Evolutionary conservation across 2,113 vertebrate species (phyloP).

Genomic region (Siphamia tubifer): DNA sequence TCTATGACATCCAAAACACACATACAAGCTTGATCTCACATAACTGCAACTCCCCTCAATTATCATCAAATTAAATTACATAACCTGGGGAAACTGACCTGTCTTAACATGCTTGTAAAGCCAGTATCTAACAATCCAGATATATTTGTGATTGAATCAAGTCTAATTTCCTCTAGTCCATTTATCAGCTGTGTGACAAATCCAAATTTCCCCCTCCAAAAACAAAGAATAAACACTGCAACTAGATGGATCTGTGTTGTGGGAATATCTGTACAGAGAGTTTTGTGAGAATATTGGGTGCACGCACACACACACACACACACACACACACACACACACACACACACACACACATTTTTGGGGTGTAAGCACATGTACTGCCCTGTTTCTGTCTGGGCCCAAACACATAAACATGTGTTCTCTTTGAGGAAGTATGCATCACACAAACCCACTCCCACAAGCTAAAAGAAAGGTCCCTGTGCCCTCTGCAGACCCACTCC

Average conservation of each 20-base stretch:
- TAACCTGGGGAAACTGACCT: conserved; percentile 11
- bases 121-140: conserved; percentile 1
- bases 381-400: neutral
- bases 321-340: too few relatives aligned
- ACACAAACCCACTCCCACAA: conserved; percentile 39
- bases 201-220: conserved; percentile 21
- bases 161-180: conserved; percentile 18
- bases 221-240: conserved; percentile 30
- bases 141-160: conserved; percentile 38
- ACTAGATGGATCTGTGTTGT: conserved; percentile 1
- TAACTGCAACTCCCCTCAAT: neutral
- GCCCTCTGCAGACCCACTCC: conserved; percentile 34
- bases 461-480: conserved; percentile 4
- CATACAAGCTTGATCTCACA: conserved; percentile 4
- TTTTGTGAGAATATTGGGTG: neutral
- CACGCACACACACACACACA: neutral
- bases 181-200: conserved; percentile 33
- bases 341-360: too few relatives aligned
- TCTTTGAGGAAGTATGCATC: conserved; percentile 40
- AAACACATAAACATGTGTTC: neutral
- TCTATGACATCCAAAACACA: conserved; percentile 7
- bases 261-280: conserved; percentile 1
- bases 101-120: neutral
- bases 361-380: neutral
- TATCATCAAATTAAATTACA: conserved; percentile 13